Evolutionary conservation across 2,888 invertebrate genomes (phyloP), one percentile per base, ranked within the genome.

Genomic region (Uloborus plumipes): DNA sequence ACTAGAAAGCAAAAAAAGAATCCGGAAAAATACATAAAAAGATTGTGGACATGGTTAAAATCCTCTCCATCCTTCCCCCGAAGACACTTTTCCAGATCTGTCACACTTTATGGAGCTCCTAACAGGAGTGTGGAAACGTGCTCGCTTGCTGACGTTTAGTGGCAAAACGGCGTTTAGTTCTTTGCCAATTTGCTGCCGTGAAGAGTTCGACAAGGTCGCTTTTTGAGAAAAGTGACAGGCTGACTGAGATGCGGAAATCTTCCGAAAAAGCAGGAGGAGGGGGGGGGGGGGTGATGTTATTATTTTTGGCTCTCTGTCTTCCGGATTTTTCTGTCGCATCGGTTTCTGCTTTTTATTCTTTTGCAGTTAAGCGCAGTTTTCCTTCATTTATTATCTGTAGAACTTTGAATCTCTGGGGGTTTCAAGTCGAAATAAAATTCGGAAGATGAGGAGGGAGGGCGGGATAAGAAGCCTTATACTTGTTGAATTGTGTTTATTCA

Each of bases 41-140:
- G 26, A 26, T 50, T 7, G 58, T 16, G 47, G 71, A 72, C 71
- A 72, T 72, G 61, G 59, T 72, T 72, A 70, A 70, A 58, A 70
- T 58, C 70, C 55, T 15, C 58, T 51, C 9, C 58, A 15, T 18
- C 58, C 16, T 18, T 47, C 39, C 47, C n/a, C 47, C n/a, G 20
- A 18, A n/a, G 47, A 53, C 20, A 67, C 20, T 51, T 67, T 55
- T 55, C 18, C 2, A 55, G 55, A 55, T 55, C n/a, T 55, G 55
- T 55, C 20, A 55, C 55, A 55, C 16, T 18, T 55, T 20, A 16
- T 51, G 20, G 51, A 53, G 39, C 9, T n/a, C 7, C 39, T 69
- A 20, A 14, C 50, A 50, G 47, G 55, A 72, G 71, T 22, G 59
- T 16, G 4, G 59, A 72, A 61, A 72, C 71, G 71, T 72, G 71